A percentile compares a stretch with the other conserved stretches of the same genome.
These are phyloP conservation scores for Grallaria varia DNA, from an alignment of 2,113 vertebrate genomes.

Conservation along the genomic window DNA sequence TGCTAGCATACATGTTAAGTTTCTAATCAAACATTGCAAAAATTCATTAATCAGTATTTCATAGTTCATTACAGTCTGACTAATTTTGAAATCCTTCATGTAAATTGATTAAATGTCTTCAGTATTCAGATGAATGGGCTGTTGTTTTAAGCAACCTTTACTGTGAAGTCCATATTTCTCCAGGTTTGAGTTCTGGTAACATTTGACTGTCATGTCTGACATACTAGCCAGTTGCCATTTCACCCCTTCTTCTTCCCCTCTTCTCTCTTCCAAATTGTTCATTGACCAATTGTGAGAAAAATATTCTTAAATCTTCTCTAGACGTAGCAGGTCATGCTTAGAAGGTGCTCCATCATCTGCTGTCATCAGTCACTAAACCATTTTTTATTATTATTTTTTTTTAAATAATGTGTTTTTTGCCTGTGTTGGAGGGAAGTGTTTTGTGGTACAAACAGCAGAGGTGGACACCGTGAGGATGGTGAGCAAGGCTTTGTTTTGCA, in stretches of 20 bases:
- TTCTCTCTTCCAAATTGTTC: slow-evolving; percentile 10
- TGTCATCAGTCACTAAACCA: slow-evolving; percentile 7
- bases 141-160: slow-evolving; percentile 82
- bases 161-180: slow-evolving; percentile 72
- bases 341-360: slow-evolving; percentile 32
- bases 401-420: not conserved
- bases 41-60: slow-evolving; percentile 88
- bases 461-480: not conserved
- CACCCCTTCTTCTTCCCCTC: not conserved
- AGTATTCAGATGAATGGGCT: slow-evolving; percentile 80
- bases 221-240: slow-evolving; percentile 54
- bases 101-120: slow-evolving; percentile 86
- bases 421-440: not conserved
- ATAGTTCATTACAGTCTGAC: slow-evolving; percentile 87
- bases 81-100: slow-evolving; percentile 87
- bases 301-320: slow-evolving; percentile 51
- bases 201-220: slow-evolving; percentile 47
- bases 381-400: too few species aligned
- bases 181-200: slow-evolving; percentile 38
- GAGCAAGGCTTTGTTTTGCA: not conserved
- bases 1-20: slow-evolving; percentile 71
- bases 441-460: not conserved
- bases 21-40: slow-evolving; percentile 83
- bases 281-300: slow-evolving; percentile 26
- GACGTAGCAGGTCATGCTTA: not conserved